These are phyloP conservation scores for Listronotus bonariensis DNA, from an alignment of 1,140 invertebrate species.

Conservation along the genomic window DNA sequence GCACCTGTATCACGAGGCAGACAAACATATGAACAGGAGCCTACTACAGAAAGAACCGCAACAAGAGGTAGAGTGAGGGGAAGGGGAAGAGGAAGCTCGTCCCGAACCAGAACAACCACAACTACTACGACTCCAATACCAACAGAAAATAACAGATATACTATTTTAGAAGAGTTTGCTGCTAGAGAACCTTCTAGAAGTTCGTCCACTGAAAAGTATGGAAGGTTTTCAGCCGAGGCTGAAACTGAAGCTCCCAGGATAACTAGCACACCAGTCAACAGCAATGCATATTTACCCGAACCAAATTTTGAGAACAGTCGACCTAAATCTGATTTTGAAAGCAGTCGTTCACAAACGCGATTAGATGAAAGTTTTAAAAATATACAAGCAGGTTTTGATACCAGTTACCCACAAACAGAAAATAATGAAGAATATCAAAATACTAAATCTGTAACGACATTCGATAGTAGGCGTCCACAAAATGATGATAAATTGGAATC, in stretches of 20 bases:
- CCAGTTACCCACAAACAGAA: neutral
- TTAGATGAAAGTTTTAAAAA: no score
- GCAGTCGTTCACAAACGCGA: neutral
- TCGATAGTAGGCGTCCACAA: no score
- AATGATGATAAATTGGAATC: no score
- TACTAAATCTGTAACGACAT: no score
- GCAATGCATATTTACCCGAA: constrained; percentile 23
- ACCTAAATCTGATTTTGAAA: neutral
- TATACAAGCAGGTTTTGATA: neutral
- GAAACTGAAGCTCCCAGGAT: constrained; percentile 15
- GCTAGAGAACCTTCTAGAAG: constrained; percentile 3
- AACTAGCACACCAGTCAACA: constrained; percentile 6
- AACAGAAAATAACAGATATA: constrained; percentile 33
- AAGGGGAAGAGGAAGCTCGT: constrained; percentile 26
- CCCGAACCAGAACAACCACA: constrained; percentile 25
- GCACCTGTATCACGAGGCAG: neutral
- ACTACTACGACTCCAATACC: constrained; percentile 19
- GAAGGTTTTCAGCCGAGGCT: neutral
- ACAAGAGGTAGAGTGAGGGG: constrained; percentile 24
- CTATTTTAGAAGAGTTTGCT: constrained; percentile 46
- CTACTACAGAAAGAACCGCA: constrained; percentile 3
- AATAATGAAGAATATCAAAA: no score
- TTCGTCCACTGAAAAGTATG: constrained; percentile 11
- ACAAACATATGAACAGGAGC: constrained; percentile 3
- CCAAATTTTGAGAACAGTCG: neutral